Percentiles rank a stretch among this genome's conserved stretches.
Evolutionary conservation across 1,140 invertebrate species (phyloP).

Genomic region (Thaumetopoea pityocampa): DNA sequence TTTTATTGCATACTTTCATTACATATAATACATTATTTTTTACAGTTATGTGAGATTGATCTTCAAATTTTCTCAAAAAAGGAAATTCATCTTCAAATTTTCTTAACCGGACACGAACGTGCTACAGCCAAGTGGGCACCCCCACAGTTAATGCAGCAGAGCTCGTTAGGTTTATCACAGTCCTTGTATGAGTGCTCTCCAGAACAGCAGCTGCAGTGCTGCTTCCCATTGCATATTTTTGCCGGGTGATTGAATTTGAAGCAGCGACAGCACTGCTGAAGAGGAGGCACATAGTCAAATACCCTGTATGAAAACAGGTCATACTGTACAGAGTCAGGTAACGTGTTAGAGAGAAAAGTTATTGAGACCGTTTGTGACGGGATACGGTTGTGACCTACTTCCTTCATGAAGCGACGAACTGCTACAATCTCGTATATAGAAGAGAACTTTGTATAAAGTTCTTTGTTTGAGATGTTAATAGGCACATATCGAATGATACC

Average conservation of each 20-base stretch:
- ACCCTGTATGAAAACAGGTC: slow-evolving; percentile 18
- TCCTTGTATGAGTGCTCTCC: slow-evolving; percentile 20
- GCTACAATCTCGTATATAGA: slow-evolving; percentile 20
- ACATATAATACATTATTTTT: too few relatives aligned
- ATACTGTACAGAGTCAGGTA: slow-evolving; percentile 6
- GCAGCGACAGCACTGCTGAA: slow-evolving; percentile 17
- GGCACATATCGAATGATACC: slow-evolving; percentile 21
- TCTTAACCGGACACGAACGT: slow-evolving; percentile 11
- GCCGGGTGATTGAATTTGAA: too few relatives aligned
- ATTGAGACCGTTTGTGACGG: slow-evolving; percentile 19
- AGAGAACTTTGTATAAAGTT: slow-evolving; percentile 15
- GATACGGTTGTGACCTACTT: slow-evolving; percentile 6
- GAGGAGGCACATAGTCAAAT: slow-evolving; percentile 16
- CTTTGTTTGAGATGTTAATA: slow-evolving; percentile 19
- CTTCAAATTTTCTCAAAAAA: neutral
- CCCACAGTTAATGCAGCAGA: too few relatives aligned
- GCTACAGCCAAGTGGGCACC: too few relatives aligned
- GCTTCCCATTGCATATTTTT: too few relatives aligned
- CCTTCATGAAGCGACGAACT: slow-evolving; percentile 14
- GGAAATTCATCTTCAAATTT: neutral
- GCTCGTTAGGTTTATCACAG: slow-evolving; percentile 9
- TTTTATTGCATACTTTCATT: neutral
- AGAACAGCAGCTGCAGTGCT: slow-evolving; percentile 13
- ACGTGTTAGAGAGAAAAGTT: slow-evolving; percentile 10
- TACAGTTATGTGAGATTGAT: neutral